A percentile compares a stretch with the other conserved stretches of the same genome.
These are phyloP conservation scores for Triplophysa siluroides DNA, from an alignment of 2,113 vertebrate species.

Conservation along the genomic window DNA sequence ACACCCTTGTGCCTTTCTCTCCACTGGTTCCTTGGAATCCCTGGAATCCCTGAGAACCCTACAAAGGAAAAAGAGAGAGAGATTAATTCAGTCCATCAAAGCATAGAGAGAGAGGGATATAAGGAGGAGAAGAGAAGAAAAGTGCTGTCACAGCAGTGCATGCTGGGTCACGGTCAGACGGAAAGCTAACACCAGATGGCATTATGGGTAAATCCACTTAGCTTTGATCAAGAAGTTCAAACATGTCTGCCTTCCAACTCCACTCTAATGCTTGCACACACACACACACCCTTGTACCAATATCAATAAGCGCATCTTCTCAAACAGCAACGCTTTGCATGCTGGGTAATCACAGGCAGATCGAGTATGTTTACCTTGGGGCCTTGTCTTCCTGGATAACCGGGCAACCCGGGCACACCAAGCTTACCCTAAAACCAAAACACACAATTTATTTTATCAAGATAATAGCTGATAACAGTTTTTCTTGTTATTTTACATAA, in stretches of 20 bases:
- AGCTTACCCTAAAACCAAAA: conserved; percentile 85
- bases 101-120: conserved; percentile 37
- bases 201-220: conserved; percentile 59
- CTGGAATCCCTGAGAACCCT: conserved; percentile 96
- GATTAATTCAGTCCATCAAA: no score
- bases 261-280: conserved; percentile 36
- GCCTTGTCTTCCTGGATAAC: conserved; percentile 95
- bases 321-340: neutral
- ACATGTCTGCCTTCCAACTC: conserved; percentile 44
- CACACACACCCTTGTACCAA: neutral
- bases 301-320: conserved; percentile 20
- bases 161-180: conserved; percentile 42
- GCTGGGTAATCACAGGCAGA: conserved; percentile 1
- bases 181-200: conserved; percentile 60
- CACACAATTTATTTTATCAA: neutral
- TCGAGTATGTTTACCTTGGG: conserved; percentile 81
- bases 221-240: conserved; percentile 72
- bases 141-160: conserved; percentile 50
- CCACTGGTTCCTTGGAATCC: conserved; percentile 95
- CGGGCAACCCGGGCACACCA: conserved; percentile 92
- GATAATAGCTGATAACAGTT: neutral
- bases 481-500: no score
- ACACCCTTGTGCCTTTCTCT: conserved; percentile 95
- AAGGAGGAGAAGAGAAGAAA: conserved; percentile 39
- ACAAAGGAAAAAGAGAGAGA: conserved; percentile 52